phyloP scores from a whole-genome alignment of 2,888 invertebrate species.

The Euclidia mi region DNA sequence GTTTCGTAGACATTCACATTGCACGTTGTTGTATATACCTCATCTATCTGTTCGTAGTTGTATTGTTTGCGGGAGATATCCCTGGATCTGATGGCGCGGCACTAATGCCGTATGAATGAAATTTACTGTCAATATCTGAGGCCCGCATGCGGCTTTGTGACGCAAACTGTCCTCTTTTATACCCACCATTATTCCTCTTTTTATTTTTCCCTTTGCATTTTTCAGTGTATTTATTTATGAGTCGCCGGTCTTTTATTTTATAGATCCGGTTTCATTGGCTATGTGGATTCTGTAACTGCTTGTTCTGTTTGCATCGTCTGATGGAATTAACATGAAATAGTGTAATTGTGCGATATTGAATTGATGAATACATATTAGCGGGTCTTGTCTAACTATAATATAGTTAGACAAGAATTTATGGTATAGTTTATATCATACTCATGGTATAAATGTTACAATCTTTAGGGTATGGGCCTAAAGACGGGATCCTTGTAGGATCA shows the following conservation, averaged over 20 bases:
- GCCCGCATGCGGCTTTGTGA: slow-evolving; percentile 90
- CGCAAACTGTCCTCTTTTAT: slow-evolving; percentile 88
- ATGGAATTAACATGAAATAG: too few relatives aligned
- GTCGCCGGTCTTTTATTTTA: slow-evolving; percentile 67
- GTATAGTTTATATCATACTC: too few relatives aligned
- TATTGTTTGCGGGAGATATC: slow-evolving; percentile 74
- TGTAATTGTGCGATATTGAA: too few relatives aligned
- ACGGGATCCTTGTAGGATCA: too few relatives aligned
- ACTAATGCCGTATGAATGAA: slow-evolving; percentile 90
- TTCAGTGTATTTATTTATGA: slow-evolving; percentile 78
- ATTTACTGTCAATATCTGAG: slow-evolving; percentile 90
- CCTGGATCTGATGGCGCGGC: slow-evolving; percentile 89
- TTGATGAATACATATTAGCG: too few relatives aligned
- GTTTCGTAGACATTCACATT: too few relatives aligned
- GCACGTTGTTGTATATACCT: slow-evolving; percentile 21
- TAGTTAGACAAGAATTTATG: too few relatives aligned
- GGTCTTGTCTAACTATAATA: too few relatives aligned
- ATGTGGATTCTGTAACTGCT: slow-evolving; percentile 50
- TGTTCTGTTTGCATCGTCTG: slow-evolving; percentile 6
- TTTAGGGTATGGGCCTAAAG: too few relatives aligned
- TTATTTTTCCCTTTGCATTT: slow-evolving; percentile 79
- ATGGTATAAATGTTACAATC: too few relatives aligned
- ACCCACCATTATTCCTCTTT: slow-evolving; percentile 81
- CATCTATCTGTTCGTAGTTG: slow-evolving; percentile 41
- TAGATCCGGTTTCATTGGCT: slow-evolving; percentile 60